Evolutionary conservation across 1,140 invertebrate species (phyloP).

Genomic region (Zaprionus lachaisei): DNA sequence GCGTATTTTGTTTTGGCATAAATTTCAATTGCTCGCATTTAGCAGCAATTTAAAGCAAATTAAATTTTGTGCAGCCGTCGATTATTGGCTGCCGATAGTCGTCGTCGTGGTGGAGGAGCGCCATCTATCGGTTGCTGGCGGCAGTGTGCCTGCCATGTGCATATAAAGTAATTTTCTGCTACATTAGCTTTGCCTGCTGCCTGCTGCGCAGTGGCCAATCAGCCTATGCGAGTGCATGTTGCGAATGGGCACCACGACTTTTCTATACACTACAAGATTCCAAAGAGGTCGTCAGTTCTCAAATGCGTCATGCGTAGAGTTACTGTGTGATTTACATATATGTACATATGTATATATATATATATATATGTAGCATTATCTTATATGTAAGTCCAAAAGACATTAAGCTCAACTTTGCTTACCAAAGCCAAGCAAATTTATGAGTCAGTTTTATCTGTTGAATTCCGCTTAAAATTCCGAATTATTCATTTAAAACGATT

Average conservation of each 20-base stretch:
- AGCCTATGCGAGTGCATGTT: background rate
- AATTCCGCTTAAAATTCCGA: constrained; percentile 7
- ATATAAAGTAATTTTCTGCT: constrained; percentile 82
- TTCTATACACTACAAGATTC: constrained; percentile 30
- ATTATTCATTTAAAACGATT: constrained; percentile 10
- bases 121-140: constrained; percentile 65
- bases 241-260: constrained; percentile 24
- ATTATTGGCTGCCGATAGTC: constrained; percentile 78
- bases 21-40: constrained; percentile 82
- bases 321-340: constrained; percentile 9
- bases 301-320: background rate
- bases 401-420: constrained; percentile 2
- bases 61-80: constrained; percentile 65
- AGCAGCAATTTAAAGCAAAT: constrained; percentile 82
- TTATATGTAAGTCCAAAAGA: constrained; percentile 20
- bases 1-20: constrained; percentile 70
- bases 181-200: constrained; percentile 68
- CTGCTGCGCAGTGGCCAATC: constrained; percentile 32
- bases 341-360: background rate
- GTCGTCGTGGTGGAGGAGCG: constrained; percentile 42
- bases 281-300: too few species aligned
- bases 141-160: constrained; percentile 64
- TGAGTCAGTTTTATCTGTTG: background rate
- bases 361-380: background rate
- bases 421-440: constrained; percentile 2